Evolutionary conservation across 1,140 invertebrate species (phyloP), one percentile per base, ranked within the genome.

Genomic region (Megalonaias nervosa): DNA sequence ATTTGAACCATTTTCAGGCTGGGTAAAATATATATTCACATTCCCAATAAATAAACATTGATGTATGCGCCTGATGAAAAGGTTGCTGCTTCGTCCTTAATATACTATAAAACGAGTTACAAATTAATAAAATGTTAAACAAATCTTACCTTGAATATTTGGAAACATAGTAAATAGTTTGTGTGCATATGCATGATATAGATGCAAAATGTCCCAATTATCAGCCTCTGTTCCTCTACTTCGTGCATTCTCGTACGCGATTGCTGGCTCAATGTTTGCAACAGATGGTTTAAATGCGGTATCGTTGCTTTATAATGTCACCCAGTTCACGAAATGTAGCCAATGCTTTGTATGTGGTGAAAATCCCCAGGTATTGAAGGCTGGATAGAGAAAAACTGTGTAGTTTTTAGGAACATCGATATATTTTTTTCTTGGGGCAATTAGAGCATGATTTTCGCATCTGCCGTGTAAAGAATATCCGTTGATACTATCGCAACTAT

Each of bases 161-260:
- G 38, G 38, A 48, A 48, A 48, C 38, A 48, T 6, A 48, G 38
- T 48, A 48, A 48, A 48, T 4, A 48, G 67, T 21, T 75, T 79
- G n/a, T 79, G 56, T 31, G 19, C 70, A 60, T 79, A 74, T 23
- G 73, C 66, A 65, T 82, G 75, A 66, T 84, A 80, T 21, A 82
- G 75, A 67, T 82, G 80, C 82, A 80, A 84, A 73, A 84, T 81
- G 16, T 74, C 73, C 82, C 82, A 84, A 75, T 82, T 82, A 13
- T 71, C n/a, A 26, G 75, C 57, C 16, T 65, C 58, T 14, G 58
- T 77, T 19, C 75, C 75, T 21, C 11, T 14, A 56, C 72, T 71
- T 3, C n/a, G 23, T 16, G 75, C 61, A 31, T 12, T 31, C 14
- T 17, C 13, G 67, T 78, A 80, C 73, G 75, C 77, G 19, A 2